phyloP scores from a whole-genome alignment of 2,888 invertebrate species.

The Orthosia gothica region DNA sequence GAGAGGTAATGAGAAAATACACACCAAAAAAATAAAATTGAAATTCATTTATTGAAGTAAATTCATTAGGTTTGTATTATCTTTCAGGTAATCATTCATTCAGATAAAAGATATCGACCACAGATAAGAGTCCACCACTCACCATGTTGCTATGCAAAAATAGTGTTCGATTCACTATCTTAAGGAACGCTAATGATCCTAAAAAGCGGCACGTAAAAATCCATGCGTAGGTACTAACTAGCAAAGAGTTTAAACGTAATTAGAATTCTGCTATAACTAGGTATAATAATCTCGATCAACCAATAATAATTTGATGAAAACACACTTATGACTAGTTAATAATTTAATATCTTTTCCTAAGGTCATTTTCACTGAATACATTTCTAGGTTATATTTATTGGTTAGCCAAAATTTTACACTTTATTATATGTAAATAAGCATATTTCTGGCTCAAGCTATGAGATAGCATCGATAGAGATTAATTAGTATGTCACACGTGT shows the following conservation, averaged over 20 bases:
- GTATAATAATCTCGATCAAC: neutral
- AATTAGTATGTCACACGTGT: slow-evolving; percentile 57
- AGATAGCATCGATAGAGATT: slow-evolving; percentile 13
- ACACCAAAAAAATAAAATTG: neutral
- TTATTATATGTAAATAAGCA: slow-evolving; percentile 29
- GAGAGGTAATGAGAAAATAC: neutral
- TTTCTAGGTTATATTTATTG: slow-evolving; percentile 45
- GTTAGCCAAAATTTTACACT: neutral
- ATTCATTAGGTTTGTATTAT: neutral
- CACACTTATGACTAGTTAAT: neutral
- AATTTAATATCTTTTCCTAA: neutral
- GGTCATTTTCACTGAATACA: neutral
- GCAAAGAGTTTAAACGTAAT: neutral
- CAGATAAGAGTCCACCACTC: slow-evolving; percentile 15
- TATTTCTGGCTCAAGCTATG: slow-evolving; percentile 8
- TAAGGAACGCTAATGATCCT: neutral
- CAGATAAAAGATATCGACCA: neutral
- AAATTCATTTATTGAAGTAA: neutral
- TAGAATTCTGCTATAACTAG: neutral
- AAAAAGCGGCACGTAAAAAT: slow-evolving; percentile 5
- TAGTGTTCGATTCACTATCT: neutral
- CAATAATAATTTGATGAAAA: neutral
- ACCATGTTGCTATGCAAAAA: slow-evolving; percentile 28
- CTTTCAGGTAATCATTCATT: slow-evolving; percentile 16
- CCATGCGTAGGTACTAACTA: neutral